Evolutionary conservation across 1,140 invertebrate genomes (phyloP).

Genomic region (Wasmannia auropunctata): DNA sequence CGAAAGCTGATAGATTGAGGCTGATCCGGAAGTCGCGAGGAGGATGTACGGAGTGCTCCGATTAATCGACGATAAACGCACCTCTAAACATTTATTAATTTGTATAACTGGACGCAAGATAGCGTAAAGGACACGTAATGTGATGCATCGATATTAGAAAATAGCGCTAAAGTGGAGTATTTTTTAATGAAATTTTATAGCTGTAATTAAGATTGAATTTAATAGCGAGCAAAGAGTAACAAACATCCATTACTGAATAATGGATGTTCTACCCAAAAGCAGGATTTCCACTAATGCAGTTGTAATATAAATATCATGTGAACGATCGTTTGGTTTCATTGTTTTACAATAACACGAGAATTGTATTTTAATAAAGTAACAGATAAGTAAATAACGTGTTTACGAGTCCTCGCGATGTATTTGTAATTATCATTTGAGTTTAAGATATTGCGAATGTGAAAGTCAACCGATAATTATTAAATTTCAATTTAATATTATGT

Average conservation of each 20-base stretch:
- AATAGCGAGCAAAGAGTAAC: not conserved
- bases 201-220: constrained; percentile 10
- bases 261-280: not conserved
- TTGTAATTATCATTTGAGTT: not conserved
- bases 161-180: not conserved
- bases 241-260: constrained; percentile 23
- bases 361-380: not conserved
- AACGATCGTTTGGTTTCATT: not conserved
- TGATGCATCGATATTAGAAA: not conserved
- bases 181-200: not conserved
- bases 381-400: not conserved
- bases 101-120: not conserved
- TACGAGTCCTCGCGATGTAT: not conserved
- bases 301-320: not conserved
- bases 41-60: not conserved
- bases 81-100: not conserved
- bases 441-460: not conserved
- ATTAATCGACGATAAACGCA: not conserved
- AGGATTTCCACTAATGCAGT: too few species aligned
- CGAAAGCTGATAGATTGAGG: constrained; percentile 12
- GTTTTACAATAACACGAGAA: not conserved
- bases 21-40: not conserved
- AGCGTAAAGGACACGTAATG: not conserved
- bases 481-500: not conserved
- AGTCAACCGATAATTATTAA: constrained; percentile 6